Percentiles rank a stretch among this genome's conserved stretches.
Evolutionary conservation across 2,113 vertebrate genomes (phyloP).

Genomic region (Serilophus lunatus): DNA sequence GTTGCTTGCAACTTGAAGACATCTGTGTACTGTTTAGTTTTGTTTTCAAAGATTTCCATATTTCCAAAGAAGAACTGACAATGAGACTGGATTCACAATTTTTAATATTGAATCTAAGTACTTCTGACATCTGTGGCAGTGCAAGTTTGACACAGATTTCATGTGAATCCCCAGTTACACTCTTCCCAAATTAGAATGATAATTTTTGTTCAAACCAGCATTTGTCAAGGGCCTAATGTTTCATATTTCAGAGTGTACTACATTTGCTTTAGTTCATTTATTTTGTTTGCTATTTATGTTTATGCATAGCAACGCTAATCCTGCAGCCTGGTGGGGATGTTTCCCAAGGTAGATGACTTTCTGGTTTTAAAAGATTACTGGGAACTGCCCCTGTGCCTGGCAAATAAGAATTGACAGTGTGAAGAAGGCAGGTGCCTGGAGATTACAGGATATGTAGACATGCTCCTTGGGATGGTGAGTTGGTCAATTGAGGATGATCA

Average conservation of each 20-base stretch:
- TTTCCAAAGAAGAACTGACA: background rate
- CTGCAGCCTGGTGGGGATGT: background rate
- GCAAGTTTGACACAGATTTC: background rate
- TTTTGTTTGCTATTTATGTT: background rate
- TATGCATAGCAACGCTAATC: background rate
- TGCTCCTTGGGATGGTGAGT: background rate
- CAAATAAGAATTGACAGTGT: background rate
- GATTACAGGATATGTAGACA: background rate
- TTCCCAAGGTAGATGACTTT: background rate
- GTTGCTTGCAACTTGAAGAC: background rate
- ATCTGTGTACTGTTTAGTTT: constrained; percentile 5
- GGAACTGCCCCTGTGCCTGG: background rate
- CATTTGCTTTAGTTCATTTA: background rate
- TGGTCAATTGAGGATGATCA: background rate
- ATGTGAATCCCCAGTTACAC: background rate
- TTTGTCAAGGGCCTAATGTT: background rate
- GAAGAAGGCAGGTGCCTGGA: background rate
- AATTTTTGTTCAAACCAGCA: background rate
- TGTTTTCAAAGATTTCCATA: background rate
- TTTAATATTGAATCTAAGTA: background rate
- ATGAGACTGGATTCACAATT: background rate
- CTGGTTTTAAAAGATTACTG: background rate
- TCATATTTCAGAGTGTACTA: background rate
- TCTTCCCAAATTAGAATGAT: background rate
- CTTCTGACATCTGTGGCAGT: background rate